Conservation (phyloP, 2,888 invertebrate species). For the Eristalis pertinax region DNA sequence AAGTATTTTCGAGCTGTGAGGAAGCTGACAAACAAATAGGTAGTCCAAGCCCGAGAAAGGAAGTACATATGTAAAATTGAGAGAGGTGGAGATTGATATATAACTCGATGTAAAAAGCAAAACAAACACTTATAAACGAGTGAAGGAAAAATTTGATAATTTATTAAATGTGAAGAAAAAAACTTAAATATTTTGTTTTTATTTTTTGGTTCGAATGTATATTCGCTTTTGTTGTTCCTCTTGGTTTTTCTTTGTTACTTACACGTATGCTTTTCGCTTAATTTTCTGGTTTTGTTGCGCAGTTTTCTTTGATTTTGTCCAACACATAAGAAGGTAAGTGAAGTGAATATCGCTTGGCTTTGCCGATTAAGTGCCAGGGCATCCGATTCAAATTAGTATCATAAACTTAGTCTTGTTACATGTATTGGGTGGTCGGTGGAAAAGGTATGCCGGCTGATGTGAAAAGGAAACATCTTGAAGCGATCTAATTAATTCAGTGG, state of each 20-base stretch:
- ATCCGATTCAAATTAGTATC: not conserved
- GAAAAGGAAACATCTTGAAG: not conserved
- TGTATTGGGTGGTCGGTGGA: not conserved
- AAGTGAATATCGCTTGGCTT: not conserved
- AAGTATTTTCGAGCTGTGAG: constrained; percentile 68
- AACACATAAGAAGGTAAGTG: not conserved
- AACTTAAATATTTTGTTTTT: constrained; percentile 54
- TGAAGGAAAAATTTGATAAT: constrained; percentile 56
- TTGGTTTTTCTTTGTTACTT: constrained; percentile 11
- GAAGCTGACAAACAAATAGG: constrained; percentile 52
- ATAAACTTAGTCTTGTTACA: not conserved
- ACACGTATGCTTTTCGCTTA: not conserved
- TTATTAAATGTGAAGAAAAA: constrained; percentile 69
- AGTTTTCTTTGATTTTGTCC: constrained; percentile 10
- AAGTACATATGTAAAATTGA: constrained; percentile 52
- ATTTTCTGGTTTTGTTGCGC: constrained; percentile 3
- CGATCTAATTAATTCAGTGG: not conserved
- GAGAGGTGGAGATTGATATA: constrained; percentile 47
- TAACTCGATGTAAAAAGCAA: constrained; percentile 56
- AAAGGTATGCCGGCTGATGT: not conserved
- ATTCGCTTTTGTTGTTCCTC: constrained; percentile 24
- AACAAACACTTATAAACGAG: constrained; percentile 39
- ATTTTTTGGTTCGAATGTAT: constrained; percentile 37
- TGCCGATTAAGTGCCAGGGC: not conserved
- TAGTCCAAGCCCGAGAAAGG: constrained; percentile 54